Percentiles rank a stretch among this genome's conserved stretches.
Evolutionary conservation across 2,888 invertebrate species (phyloP).

Genomic region (Alviniconcha strummeri): DNA sequence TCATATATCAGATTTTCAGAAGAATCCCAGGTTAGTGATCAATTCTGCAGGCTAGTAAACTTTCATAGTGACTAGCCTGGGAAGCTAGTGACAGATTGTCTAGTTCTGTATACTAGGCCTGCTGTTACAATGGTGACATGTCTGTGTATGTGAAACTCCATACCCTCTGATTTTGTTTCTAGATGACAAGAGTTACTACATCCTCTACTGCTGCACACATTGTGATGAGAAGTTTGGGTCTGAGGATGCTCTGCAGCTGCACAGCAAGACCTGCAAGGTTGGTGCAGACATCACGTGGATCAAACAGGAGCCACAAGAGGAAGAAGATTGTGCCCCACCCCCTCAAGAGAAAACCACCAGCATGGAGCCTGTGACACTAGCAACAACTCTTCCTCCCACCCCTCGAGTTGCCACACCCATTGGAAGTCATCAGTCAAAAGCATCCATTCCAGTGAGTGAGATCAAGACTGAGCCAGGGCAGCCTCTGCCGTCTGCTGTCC

Average conservation of each 20-base stretch:
- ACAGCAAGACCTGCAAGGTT: neutral
- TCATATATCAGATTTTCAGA: too few species aligned
- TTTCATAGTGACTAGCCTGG: too few species aligned
- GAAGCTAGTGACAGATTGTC: too few species aligned
- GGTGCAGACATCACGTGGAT: neutral
- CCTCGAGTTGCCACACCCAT: too few species aligned
- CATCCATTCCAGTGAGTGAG: neutral
- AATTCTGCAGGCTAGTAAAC: too few species aligned
- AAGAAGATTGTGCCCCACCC: neutral
- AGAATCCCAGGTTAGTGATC: too few species aligned
- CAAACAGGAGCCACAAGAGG: conserved; percentile 3
- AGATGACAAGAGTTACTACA: neutral
- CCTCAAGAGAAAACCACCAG: neutral
- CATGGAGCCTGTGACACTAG: too few species aligned
- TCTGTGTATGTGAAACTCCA: too few species aligned
- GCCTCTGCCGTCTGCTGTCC: neutral
- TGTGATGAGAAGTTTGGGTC: conserved; percentile 9
- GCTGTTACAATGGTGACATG: too few species aligned
- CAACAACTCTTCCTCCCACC: too few species aligned
- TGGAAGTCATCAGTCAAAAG: neutral
- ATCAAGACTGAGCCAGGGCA: neutral
- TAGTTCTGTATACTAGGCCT: too few species aligned
- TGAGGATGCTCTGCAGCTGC: neutral
- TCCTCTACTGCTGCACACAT: neutral
- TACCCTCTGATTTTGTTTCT: neutral